Percentiles rank a stretch among this genome's conserved stretches.
These are phyloP conservation scores for Gallinago stenura DNA, from an alignment of 2,797 vertebrate genomes.

Conservation along the genomic window DNA sequence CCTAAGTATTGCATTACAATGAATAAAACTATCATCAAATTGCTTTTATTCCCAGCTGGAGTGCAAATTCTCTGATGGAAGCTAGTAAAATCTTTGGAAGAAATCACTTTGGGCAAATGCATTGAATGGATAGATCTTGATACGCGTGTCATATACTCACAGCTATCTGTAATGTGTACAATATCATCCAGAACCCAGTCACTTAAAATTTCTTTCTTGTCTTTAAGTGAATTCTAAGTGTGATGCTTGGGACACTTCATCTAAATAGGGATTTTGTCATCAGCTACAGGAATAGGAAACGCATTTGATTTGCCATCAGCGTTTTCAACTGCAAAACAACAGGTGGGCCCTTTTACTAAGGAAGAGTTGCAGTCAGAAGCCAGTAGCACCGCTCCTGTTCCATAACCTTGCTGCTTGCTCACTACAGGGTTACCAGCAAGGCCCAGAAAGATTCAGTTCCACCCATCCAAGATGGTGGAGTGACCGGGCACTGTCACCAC, in stretches of 20 bases:
- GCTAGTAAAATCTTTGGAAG: background rate
- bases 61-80: background rate
- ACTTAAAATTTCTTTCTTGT: accelerated
- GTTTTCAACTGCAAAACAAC: background rate
- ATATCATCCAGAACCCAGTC: accelerated
- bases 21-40: background rate
- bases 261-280: background rate
- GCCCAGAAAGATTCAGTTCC: background rate
- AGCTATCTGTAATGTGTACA: accelerated
- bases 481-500: accelerated
- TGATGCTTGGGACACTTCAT: background rate
- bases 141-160: accelerated
- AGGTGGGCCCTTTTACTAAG: accelerated
- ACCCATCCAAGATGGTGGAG: background rate
- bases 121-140: background rate
- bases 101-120: background rate
- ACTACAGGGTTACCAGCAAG: background rate
- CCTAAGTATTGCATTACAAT: conserved; percentile 7
- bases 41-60: background rate
- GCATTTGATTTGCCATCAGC: background rate
- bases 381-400: background rate
- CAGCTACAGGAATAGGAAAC: background rate
- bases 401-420: background rate
- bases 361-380: accelerated
- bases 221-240: background rate